Evolutionary conservation across 2,888 invertebrate genomes (phyloP).

Genomic region (Deroplatys truncata): DNA sequence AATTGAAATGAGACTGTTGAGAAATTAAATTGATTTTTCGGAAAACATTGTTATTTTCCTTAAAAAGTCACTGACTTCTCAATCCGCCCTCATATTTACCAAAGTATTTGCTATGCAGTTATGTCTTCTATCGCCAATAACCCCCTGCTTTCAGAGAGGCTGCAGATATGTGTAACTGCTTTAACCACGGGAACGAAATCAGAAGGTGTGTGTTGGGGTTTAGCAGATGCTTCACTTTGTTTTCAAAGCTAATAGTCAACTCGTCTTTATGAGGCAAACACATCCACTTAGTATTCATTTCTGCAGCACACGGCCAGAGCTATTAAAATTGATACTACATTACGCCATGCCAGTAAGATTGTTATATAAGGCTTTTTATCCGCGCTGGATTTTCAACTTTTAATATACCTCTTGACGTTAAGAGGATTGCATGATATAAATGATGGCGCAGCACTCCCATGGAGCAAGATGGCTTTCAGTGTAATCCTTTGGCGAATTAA

Average conservation of each 20-base stretch:
- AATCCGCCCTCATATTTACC: no score
- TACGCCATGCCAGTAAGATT: background rate
- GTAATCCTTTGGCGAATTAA: background rate
- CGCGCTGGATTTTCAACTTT: background rate
- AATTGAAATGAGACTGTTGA: no score
- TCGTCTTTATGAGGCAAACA: background rate
- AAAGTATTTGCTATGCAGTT: no score
- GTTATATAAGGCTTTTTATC: background rate
- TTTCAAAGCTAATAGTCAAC: background rate
- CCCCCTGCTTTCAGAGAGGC: no score
- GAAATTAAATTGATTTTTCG: no score
- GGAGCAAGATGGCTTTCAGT: background rate
- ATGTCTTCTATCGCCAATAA: no score
- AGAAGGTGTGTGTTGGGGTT: no score
- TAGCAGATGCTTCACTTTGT: background rate
- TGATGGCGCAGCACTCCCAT: background rate
- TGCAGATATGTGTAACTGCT: no score
- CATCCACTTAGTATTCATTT: background rate
- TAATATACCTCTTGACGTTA: background rate
- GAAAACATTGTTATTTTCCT: no score
- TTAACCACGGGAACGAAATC: no score
- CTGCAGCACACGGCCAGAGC: background rate
- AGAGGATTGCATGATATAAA: background rate
- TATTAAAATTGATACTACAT: background rate
- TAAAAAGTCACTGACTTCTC: no score